Conservation (phyloP, 2,797 vertebrate genomes). For the Melanotaenia parkinsoni region DNA sequence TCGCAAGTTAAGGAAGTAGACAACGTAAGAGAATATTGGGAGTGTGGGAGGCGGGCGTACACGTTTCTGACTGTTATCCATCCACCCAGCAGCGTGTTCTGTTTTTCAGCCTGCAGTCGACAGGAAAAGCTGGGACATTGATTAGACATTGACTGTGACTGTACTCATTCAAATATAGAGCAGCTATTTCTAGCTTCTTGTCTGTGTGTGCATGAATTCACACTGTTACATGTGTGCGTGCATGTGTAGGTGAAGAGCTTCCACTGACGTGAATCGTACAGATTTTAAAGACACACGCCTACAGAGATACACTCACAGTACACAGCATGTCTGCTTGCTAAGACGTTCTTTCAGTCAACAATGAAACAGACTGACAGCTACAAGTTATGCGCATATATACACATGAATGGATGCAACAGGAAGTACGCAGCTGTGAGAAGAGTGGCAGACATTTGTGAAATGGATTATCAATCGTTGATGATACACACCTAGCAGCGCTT, state of each 20-base stretch:
- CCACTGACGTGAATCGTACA: conserved; percentile 56
- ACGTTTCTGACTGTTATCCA: conserved; percentile 7
- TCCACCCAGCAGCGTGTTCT: conserved; percentile 18
- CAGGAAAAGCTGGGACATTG: conserved; percentile 61
- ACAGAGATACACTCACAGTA: conserved; percentile 36
- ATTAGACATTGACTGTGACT: conserved; percentile 76
- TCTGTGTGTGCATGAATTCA: conserved; percentile 1
- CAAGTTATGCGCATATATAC: conserved; percentile 7
- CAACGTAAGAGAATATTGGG: conserved; percentile 12
- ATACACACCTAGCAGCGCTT: neutral
- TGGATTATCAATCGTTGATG: conserved; percentile 15
- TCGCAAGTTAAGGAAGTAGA: conserved; percentile 11
- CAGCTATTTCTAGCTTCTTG: conserved; percentile 70
- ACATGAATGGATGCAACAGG: neutral
- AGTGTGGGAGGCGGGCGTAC: neutral
- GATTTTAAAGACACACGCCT: conserved; percentile 55
- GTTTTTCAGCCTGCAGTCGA: conserved; percentile 45
- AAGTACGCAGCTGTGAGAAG: conserved; percentile 19
- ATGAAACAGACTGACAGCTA: conserved; percentile 32
- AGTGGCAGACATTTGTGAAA: conserved; percentile 5
- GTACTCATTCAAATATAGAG: conserved; percentile 78
- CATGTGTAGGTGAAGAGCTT: conserved; percentile 51
- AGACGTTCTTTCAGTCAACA: conserved; percentile 28
- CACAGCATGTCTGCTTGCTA: conserved; percentile 34
- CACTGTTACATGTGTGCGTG: conserved; percentile 5